These are phyloP conservation scores for Bostrychus sinensis DNA, from an alignment of 2,113 vertebrate species.

Conservation along the genomic window DNA sequence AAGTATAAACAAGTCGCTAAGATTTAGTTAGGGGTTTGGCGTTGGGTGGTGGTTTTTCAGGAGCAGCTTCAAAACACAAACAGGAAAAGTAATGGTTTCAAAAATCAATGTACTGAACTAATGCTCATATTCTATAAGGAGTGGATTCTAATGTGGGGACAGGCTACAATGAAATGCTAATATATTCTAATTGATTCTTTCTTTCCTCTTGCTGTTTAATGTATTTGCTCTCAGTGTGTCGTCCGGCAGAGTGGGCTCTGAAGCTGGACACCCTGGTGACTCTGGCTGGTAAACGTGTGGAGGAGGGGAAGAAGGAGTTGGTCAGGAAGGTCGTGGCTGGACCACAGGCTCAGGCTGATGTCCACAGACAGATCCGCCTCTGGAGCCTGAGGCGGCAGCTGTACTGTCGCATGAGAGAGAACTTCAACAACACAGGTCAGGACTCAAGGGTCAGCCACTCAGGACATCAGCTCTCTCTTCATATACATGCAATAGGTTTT, in stretches of 20 bases:
- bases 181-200: not conserved
- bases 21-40: no score
- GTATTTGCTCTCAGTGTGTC: conserved; percentile 56
- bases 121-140: not conserved
- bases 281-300: conserved; percentile 63
- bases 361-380: conserved; percentile 65
- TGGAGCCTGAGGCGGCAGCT: conserved; percentile 78
- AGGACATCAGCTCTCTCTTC: not conserved
- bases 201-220: not conserved
- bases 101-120: not conserved
- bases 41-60: no score
- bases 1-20: no score
- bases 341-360: conserved; percentile 63
- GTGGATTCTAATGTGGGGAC: not conserved
- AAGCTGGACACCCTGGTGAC: conserved; percentile 76
- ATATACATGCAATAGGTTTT: not conserved
- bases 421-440: conserved; percentile 74
- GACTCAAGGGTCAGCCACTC: conserved; percentile 6
- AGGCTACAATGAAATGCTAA: conserved; percentile 13
- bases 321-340: conserved; percentile 46
- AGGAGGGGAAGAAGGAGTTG: conserved; percentile 66
- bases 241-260: conserved; percentile 66
- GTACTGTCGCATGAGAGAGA: conserved; percentile 78
- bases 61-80: no score
- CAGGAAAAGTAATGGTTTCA: not conserved